Percentiles rank a stretch among this genome's conserved stretches.
Conservation (phyloP, 2,113 vertebrate genomes). For the Neofelis nebulosa region DNA sequence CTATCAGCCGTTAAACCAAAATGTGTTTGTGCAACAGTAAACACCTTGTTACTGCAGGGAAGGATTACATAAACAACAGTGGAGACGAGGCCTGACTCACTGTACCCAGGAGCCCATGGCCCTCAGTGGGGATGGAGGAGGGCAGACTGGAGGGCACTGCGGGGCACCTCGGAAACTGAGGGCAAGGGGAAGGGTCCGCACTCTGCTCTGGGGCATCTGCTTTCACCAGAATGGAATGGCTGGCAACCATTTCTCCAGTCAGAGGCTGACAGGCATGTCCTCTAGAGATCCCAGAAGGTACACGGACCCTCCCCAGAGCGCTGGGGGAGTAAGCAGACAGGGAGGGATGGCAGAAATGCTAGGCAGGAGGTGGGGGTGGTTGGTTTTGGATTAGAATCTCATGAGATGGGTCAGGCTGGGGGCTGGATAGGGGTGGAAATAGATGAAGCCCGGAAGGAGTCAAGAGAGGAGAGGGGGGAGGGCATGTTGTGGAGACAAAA, state of each 20-base stretch:
- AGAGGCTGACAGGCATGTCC: neutral
- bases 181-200: fast-evolving
- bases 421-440: neutral
- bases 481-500: neutral
- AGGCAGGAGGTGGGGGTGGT: neutral
- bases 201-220: neutral
- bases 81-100: slow-evolving; percentile 34
- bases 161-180: neutral
- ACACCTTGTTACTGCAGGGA: slow-evolving; percentile 89
- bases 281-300: neutral
- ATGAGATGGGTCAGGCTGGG: neutral
- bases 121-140: neutral
- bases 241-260: neutral
- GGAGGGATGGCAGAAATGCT: neutral
- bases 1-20: slow-evolving; percentile 88
- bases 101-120: slow-evolving; percentile 18
- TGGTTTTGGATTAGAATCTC: neutral
- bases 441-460: neutral
- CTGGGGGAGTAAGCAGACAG: neutral
- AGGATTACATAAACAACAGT: slow-evolving; percentile 89
- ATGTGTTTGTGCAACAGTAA: slow-evolving; percentile 91
- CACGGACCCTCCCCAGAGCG: neutral
- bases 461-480: neutral
- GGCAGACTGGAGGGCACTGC: neutral
- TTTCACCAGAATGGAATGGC: neutral